A percentile compares a stretch with the other conserved stretches of the same genome.
These are phyloP conservation scores for Augochlora pura DNA, from an alignment of 1,140 invertebrate species.

Conservation along the genomic window DNA sequence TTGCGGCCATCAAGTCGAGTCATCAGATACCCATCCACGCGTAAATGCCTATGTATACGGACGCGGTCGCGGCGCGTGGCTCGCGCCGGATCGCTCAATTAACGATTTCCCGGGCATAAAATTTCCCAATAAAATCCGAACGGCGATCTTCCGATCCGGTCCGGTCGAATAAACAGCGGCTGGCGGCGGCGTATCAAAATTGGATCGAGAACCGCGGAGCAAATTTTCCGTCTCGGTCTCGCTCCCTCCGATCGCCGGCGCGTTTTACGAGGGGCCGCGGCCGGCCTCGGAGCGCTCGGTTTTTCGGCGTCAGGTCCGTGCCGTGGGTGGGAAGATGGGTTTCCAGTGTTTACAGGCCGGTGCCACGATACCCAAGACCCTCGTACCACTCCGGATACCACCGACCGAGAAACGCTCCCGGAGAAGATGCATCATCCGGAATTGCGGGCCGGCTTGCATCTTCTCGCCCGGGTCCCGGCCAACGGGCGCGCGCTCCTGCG, in stretches of 20 bases:
- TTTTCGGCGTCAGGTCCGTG: neutral
- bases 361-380: conserved; percentile 53
- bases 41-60: too few relatives aligned
- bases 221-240: too few relatives aligned
- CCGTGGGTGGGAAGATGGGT: conserved; percentile 51
- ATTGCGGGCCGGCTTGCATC: conserved; percentile 47
- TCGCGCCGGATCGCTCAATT: too few relatives aligned
- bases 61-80: too few relatives aligned
- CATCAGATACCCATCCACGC: neutral
- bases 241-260: neutral
- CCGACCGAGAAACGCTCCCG: conserved; percentile 28
- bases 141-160: neutral
- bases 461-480: conserved; percentile 40
- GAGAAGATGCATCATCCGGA: conserved; percentile 49
- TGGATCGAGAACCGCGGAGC: too few relatives aligned
- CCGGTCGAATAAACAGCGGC: too few relatives aligned
- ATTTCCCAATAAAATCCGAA: neutral
- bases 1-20: conserved; percentile 1
- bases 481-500: conserved; percentile 43
- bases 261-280: conserved; percentile 32
- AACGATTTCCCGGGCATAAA: neutral
- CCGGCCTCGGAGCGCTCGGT: neutral
- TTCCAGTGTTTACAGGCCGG: conserved; percentile 70
- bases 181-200: too few relatives aligned
- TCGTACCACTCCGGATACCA: conserved; percentile 28